Base-by-base conservation (phyloP, 2,888 invertebrate genomes). In the Xylota sylvarum region DNA sequence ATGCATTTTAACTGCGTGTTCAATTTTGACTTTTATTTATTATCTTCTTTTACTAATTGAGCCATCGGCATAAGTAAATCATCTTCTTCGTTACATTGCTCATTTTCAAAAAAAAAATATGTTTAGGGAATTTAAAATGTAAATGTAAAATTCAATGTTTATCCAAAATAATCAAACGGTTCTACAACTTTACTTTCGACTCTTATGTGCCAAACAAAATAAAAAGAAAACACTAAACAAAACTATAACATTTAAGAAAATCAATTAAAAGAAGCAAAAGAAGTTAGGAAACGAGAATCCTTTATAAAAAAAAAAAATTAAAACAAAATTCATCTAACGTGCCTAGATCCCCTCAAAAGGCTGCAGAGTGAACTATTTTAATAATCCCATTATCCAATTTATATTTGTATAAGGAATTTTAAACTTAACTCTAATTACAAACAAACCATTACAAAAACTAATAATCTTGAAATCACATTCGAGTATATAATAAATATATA, bases 121-220 rank as follows among this genome's bases (percentile, higher is more conserved):
- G 35, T 64, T 70, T 65, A 85, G 70, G 70, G 50, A 76, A 76
- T 80, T 74, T 46, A 67, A 60, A 55, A 78, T 78, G 64, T 37
- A 67, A 32, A 69, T 7, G 17, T 67, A 72, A n/a, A 85, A 70
- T 40, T 43, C 64, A 62, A 65, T 79, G 50, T 72, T 65, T 86
- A 88, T 48, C 48, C 56, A 65, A 19, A 40, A 43, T 67, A 50
- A 69, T 73, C 46, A 48, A 73, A 73, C 65, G 72, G 69, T 67
- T 69, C 30, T 82, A 70, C 60, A 79, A 72, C 30, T 82, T 78
- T 67, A 70, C 79, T 78, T 87, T 80, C 72, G 78, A 86, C 84
- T 87, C 88, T 74, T 79, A 88, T 89, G 89, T 89, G 89, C 89
- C 89, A 89, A 89, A 89, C 80, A 65, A 72, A 88, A 72, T 3